Base-by-base conservation (phyloP, 2,797 vertebrate genomes). In the Tarsius wallacei region DNA sequence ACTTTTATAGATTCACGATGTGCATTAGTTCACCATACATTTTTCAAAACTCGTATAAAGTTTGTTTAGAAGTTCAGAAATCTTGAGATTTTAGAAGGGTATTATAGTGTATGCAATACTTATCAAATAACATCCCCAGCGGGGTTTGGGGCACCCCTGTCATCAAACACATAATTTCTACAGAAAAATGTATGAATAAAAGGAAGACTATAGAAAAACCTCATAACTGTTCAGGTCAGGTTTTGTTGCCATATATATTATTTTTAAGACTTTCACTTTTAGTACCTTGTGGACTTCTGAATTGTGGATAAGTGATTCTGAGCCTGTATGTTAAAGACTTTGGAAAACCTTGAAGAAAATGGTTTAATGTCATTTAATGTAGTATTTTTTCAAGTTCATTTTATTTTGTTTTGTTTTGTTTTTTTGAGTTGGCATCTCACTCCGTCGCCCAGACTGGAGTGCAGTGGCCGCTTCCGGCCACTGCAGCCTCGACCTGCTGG, bases 341-440 rank as follows among this genome's bases (percentile, higher is more conserved):
- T 91, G 42, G 53, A 61, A 97, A 47, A 15, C 86, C 53, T 93
- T 93, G 2, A 91, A 64, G 64, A 83, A 77, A 88, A 97, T 19
- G 57, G 2, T 59, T 94, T 80, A 31, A 49, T 94, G 95, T 96
- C 89, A 7, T 96, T 80, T 80, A 88, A 53, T 49, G 17, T 74
- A 53, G 21, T 95, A 83, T 66, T 96, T 90, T 84, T 93, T 93
- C 49, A 92, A 76, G 21, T 93, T 94, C 90, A 53, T 74, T 87
- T 93, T 55, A 90, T 36, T 94, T 87, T 97, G 64, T 87, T 82
- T 97, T 97, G 21, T 97, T 81, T 95, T 98, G 4, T 96, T 99
- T 99, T n/a, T n/a, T n/a, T n/a, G n/a, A n/a, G n/a, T n/a, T n/a
- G n/a, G n/a, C n/a, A n/a, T n/a, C n/a, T n/a, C n/a, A n/a, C n/a